Conservation (phyloP, 2,888 invertebrate species). For the Trachelus stipa region DNA sequence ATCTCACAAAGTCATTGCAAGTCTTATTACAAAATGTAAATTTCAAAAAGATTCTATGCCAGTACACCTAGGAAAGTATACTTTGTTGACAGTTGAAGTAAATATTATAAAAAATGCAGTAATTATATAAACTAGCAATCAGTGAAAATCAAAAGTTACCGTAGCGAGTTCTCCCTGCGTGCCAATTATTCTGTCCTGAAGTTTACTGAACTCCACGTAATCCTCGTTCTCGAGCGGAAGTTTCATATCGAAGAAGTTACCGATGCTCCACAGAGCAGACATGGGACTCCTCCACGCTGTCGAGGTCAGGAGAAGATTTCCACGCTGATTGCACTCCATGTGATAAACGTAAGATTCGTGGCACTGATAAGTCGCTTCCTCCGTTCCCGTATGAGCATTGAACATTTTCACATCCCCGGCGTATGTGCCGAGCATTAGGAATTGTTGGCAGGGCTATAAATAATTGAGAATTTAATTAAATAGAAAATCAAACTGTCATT, state of each 20-base stretch:
- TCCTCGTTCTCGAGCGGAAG: conserved; percentile 83
- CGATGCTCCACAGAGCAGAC: conserved; percentile 83
- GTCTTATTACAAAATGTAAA: neutral
- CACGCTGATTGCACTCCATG: conserved; percentile 77
- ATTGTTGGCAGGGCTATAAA: conserved; percentile 71
- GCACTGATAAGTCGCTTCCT: conserved; percentile 83
- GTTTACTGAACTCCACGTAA: conserved; percentile 92
- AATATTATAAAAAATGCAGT: no score
- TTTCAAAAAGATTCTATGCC: neutral
- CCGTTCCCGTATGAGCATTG: conserved; percentile 85
- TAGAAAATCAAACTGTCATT: neutral
- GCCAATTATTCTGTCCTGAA: conserved; percentile 89
- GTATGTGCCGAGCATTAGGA: conserved; percentile 88
- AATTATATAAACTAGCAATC: neutral
- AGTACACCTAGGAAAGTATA: neutral
- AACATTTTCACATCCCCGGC: conserved; percentile 91
- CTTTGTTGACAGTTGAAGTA: neutral
- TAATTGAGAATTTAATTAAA: conserved; percentile 11
- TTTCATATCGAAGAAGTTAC: conserved; percentile 61
- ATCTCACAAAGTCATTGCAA: neutral
- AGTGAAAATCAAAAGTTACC: conserved; percentile 64
- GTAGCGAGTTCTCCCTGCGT: conserved; percentile 87
- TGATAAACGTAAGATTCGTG: conserved; percentile 90
- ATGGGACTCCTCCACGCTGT: conserved; percentile 87
- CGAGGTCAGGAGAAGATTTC: conserved; percentile 84